A percentile compares a stretch with the other conserved stretches of the same genome.
Conservation (phyloP, 2,113 vertebrate genomes). For the Thunnus thynnus region DNA sequence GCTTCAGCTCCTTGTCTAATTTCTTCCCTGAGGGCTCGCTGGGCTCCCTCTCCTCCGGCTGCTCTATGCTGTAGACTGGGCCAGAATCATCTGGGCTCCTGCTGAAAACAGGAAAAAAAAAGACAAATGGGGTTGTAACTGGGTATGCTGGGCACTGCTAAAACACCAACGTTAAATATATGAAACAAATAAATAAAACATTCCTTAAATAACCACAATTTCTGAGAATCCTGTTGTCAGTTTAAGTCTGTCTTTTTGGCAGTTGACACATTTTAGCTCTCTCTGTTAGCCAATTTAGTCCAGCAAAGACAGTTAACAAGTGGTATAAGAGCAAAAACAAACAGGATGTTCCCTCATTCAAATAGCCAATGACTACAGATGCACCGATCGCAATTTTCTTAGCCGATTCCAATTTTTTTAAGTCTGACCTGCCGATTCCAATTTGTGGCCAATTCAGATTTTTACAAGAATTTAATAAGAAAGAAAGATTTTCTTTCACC, state of each 20-base stretch:
- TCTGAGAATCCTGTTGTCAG: background rate
- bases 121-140: background rate
- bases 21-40: constrained; percentile 85
- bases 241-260: no score
- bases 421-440: no score
- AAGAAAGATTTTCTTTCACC: no score
- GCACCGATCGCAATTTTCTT: no score
- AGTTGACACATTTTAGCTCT: no score
- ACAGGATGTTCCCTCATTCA: background rate
- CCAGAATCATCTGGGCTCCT: constrained; percentile 89
- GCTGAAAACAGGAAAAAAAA: constrained; percentile 49
- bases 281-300: no score
- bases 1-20: constrained; percentile 88
- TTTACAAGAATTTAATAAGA: no score
- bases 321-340: no score
- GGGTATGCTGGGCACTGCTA: background rate
- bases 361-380: background rate
- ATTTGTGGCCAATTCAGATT: no score
- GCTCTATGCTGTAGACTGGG: constrained; percentile 89
- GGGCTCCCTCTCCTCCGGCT: constrained; percentile 82
- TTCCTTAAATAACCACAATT: background rate
- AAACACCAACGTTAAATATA: background rate
- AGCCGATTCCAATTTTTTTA: no score
- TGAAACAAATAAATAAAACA: background rate
- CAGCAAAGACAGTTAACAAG: no score